phyloP scores from a whole-genome alignment of 2,113 vertebrate genomes.

The Varanus komodoensis region DNA sequence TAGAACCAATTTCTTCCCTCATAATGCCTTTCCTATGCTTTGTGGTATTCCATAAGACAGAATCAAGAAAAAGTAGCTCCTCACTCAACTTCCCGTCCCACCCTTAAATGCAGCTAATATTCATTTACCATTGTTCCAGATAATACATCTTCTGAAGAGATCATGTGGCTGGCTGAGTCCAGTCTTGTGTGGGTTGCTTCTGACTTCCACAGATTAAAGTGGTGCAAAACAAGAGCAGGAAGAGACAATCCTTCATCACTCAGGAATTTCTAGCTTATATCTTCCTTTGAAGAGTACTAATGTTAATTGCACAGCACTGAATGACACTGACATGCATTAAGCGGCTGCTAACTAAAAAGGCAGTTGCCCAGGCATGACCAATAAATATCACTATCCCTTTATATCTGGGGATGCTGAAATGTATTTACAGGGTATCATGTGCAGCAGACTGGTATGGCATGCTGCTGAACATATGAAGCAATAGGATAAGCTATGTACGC shows the following conservation, averaged over 20 bases:
- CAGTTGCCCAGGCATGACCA: not conserved
- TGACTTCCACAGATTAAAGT: slow-evolving; percentile 24
- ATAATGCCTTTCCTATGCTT: not conserved
- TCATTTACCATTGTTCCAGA: slow-evolving; percentile 23
- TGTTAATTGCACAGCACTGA: not conserved
- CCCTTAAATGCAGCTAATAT: not conserved
- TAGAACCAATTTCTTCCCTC: not conserved
- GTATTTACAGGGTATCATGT: not conserved
- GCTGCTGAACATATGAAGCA: not conserved
- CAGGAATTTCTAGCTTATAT: not conserved
- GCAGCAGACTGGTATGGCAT: not conserved
- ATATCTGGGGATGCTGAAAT: not conserved
- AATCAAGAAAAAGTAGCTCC: no score
- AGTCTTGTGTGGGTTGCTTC: not conserved
- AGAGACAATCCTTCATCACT: not conserved
- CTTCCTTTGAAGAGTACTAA: not conserved
- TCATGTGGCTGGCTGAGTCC: not conserved
- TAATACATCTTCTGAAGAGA: slow-evolving; percentile 24
- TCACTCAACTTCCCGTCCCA: not conserved
- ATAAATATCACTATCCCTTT: not conserved
- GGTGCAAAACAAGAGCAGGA: not conserved
- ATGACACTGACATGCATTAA: not conserved
- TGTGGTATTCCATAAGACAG: not conserved
- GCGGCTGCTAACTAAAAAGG: not conserved
- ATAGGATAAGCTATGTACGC: no score